Percentiles rank a stretch among this genome's conserved stretches.
Conservation (phyloP, 2,888 invertebrate species). For the Sicus ferrugineus region DNA sequence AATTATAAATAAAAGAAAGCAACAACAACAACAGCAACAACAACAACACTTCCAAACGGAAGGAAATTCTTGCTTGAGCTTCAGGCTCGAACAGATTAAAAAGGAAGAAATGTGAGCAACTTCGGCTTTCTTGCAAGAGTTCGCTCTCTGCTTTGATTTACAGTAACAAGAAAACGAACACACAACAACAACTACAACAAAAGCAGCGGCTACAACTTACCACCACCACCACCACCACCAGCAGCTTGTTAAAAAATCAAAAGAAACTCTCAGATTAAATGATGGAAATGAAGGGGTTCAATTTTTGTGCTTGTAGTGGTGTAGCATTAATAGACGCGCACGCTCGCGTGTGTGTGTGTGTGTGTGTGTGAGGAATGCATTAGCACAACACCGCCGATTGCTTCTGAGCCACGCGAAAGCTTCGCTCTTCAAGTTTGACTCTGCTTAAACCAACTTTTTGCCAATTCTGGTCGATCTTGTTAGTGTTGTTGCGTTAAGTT, state of each 20-base stretch:
- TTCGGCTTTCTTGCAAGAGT: neutral
- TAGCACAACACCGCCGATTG: no score
- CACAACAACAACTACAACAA: neutral
- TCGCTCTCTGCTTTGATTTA: no score
- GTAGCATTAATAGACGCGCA: neutral
- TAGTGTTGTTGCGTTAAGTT: neutral
- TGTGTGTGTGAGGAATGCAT: neutral
- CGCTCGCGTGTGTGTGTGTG: neutral
- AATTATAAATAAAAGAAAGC: neutral
- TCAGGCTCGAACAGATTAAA: no score
- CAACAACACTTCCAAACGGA: no score
- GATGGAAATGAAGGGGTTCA: neutral
- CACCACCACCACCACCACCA: neutral
- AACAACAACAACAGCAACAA: neutral
- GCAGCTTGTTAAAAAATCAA: neutral
- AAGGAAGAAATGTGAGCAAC: neutral
- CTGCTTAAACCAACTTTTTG: neutral
- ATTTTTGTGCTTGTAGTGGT: neutral
- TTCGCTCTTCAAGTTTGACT: no score
- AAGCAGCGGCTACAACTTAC: neutral
- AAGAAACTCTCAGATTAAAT: neutral
- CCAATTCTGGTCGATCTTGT: neutral
- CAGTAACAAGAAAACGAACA: neutral
- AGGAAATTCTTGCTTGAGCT: neutral
- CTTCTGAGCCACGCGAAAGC: no score